These are phyloP conservation scores for Lacanobia oleracea DNA, from an alignment of 2,888 invertebrate genomes.

Conservation along the genomic window DNA sequence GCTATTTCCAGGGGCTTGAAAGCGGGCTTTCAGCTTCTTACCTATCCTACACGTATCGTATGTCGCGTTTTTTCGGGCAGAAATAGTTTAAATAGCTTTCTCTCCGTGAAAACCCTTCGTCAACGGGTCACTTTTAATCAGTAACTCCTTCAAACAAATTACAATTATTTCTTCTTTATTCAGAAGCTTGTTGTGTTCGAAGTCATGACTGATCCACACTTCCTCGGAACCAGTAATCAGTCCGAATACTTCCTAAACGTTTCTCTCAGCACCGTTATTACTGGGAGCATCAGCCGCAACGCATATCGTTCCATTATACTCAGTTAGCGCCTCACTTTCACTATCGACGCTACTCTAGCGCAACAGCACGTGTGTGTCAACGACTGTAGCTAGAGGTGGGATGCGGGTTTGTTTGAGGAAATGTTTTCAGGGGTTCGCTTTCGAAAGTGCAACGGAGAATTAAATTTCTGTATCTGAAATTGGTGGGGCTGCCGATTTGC, in stretches of 20 bases:
- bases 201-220: background rate
- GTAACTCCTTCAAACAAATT: no score
- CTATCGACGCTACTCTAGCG: slow-evolving; percentile 75
- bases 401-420: slow-evolving; percentile 1
- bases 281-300: slow-evolving; percentile 51
- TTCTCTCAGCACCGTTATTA: slow-evolving; percentile 64
- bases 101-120: no score
- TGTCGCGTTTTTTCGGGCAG: no score
- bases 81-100: no score
- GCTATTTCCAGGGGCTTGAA: no score
- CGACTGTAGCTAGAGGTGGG: slow-evolving; percentile 15
- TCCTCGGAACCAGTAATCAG: background rate
- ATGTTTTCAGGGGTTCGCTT: no score
- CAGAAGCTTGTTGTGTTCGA: background rate
- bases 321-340: slow-evolving; percentile 73
- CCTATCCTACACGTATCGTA: no score
- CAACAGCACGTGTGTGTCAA: slow-evolving; percentile 62
- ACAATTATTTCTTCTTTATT: background rate
- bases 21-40: no score
- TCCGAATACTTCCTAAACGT: slow-evolving; percentile 53
- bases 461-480: background rate
- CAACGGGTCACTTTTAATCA: no score
- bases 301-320: slow-evolving; percentile 55
- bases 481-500: background rate
- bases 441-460: background rate